These are phyloP conservation scores for Trachops cirrhosus DNA, from an alignment of 2,797 vertebrate species.

Conservation along the genomic window DNA sequence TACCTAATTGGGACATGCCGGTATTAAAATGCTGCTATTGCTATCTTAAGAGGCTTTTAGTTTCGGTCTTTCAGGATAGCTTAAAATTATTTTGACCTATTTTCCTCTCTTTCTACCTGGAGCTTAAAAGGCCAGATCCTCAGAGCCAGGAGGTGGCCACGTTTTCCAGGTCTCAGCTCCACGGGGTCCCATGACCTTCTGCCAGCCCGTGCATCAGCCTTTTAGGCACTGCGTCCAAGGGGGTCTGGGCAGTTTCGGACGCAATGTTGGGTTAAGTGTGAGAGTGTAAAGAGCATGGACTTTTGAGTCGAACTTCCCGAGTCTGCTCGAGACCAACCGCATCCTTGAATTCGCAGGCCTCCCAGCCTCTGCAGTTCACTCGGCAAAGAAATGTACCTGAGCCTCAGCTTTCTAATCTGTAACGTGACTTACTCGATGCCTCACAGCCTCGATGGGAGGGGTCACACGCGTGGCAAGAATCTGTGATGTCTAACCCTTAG, in stretches of 20 bases:
- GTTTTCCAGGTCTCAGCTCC: background rate
- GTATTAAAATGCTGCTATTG: background rate
- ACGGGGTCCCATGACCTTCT: fast-evolving
- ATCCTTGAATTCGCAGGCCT: background rate
- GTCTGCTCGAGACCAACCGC: constrained; percentile 1
- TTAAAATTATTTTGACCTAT: background rate
- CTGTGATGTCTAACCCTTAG: background rate
- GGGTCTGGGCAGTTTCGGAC: background rate
- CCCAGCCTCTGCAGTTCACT: background rate
- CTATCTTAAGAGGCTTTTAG: background rate
- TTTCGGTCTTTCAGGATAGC: background rate
- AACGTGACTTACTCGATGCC: background rate
- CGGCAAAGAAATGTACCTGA: background rate
- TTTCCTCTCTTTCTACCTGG: background rate
- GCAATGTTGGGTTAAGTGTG: background rate
- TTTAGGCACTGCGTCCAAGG: background rate
- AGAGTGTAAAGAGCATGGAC: background rate
- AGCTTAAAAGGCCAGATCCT: background rate
- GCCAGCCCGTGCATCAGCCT: fast-evolving
- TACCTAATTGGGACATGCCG: background rate
- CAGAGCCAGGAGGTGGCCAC: background rate
- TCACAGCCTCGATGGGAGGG: background rate
- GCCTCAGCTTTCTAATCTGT: background rate
- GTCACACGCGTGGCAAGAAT: background rate
- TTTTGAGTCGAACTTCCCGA: background rate